Conservation (phyloP, 2,113 vertebrate species). For the Etheostoma cragini region DNA sequence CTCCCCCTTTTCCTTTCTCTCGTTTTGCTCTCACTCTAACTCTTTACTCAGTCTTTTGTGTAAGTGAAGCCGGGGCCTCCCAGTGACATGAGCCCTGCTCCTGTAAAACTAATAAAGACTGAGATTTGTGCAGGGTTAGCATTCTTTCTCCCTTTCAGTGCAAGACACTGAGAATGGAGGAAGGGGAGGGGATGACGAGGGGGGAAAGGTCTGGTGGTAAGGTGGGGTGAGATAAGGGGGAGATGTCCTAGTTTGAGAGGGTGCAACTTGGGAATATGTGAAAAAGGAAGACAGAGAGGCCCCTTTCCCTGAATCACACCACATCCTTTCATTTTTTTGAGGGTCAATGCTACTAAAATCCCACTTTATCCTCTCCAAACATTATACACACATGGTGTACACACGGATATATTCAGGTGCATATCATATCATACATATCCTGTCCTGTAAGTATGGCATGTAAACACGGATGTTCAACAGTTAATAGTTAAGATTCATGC, state of each 20-base stretch:
- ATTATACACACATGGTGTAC: background rate
- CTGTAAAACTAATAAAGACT: slow-evolving; percentile 81
- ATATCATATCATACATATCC: slow-evolving; percentile 6
- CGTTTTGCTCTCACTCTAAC: slow-evolving; percentile 25
- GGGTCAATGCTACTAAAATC: slow-evolving; percentile 58
- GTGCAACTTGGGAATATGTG: slow-evolving; percentile 40
- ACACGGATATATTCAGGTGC: background rate
- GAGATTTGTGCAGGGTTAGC: slow-evolving; percentile 80
- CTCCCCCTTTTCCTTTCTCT: background rate
- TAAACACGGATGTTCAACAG: slow-evolving; percentile 2
- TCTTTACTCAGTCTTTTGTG: slow-evolving; percentile 73
- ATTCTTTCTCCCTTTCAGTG: slow-evolving; percentile 78
- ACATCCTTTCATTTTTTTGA: slow-evolving; percentile 67
- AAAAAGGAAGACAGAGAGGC: slow-evolving; percentile 53
- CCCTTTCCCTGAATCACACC: slow-evolving; percentile 62
- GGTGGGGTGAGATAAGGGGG: slow-evolving; percentile 22
- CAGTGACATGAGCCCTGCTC: slow-evolving; percentile 73
- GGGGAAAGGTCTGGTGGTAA: slow-evolving; percentile 50
- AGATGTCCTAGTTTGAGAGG: slow-evolving; percentile 68
- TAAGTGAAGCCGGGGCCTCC: slow-evolving; percentile 72
- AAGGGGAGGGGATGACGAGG: slow-evolving; percentile 35
- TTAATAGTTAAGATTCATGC: slow-evolving; percentile 19
- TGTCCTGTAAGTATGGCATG: slow-evolving; percentile 6
- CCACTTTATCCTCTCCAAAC: slow-evolving; percentile 47
- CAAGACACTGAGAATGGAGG: slow-evolving; percentile 51